Evolutionary conservation across 2,797 vertebrate genomes (phyloP).

Genomic region (Acanthurus tractus): DNA sequence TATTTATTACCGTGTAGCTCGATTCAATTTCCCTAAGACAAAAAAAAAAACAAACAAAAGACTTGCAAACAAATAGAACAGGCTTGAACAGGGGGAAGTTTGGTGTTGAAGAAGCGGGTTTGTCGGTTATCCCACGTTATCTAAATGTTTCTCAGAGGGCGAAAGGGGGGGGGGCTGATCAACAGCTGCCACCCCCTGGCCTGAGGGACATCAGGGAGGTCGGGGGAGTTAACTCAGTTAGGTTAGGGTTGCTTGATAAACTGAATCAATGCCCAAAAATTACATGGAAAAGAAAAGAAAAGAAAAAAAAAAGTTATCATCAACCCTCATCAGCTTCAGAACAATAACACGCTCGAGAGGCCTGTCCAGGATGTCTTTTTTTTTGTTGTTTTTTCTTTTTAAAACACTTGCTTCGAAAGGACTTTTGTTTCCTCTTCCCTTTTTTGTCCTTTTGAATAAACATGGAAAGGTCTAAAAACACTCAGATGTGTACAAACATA

Average conservation of each 20-base stretch:
- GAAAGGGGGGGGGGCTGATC: slow-evolving; percentile 75
- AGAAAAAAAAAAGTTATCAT: slow-evolving; percentile 36
- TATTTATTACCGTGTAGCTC: slow-evolving; percentile 76
- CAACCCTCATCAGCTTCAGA: slow-evolving; percentile 53
- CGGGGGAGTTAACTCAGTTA: slow-evolving; percentile 71
- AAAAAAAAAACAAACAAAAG: slow-evolving; percentile 51
- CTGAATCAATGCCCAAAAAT: slow-evolving; percentile 90
- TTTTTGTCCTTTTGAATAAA: slow-evolving; percentile 85
- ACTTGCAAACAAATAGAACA: slow-evolving; percentile 60
- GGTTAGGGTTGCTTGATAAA: slow-evolving; percentile 55
- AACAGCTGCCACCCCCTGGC: slow-evolving; percentile 89
- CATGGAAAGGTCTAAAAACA: slow-evolving; percentile 66
- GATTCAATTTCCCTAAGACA: slow-evolving; percentile 73
- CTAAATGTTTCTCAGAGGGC: slow-evolving; percentile 61
- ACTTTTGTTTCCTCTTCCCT: slow-evolving; percentile 79
- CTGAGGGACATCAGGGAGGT: slow-evolving; percentile 63
- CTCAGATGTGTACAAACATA: slow-evolving; percentile 56
- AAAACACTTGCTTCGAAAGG: slow-evolving; percentile 68
- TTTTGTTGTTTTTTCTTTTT: background rate
- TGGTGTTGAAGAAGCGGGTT: slow-evolving; percentile 78
- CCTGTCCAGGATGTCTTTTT: slow-evolving; percentile 63
- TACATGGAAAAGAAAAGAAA: slow-evolving; percentile 54
- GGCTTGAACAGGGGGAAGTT: slow-evolving; percentile 65
- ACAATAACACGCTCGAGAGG: slow-evolving; percentile 64
- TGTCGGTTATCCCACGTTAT: slow-evolving; percentile 76